Evolutionary conservation across 1,140 invertebrate species (phyloP), one percentile per base, ranked within the genome.

Genomic region (Oedothorax gibbosus): DNA sequence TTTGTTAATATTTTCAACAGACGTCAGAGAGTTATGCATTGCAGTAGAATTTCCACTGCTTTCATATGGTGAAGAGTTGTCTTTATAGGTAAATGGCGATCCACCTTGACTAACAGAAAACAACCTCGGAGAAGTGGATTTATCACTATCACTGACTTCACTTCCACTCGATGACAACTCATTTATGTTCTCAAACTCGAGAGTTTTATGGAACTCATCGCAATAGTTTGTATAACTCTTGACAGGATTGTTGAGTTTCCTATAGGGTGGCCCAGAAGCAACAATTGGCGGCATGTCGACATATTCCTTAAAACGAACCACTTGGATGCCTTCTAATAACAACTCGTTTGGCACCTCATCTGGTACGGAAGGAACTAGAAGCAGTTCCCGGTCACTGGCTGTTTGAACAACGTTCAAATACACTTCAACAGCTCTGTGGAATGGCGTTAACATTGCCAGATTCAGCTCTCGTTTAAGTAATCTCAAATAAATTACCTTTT

Each of bases 401-500:
- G 11, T 18, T 21, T 50, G 57, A 77, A 77, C 9, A 10, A 15
- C 15, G 50, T 77, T 7, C 20, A 77, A n/a, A 18, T 77, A 64
- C 10, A 64, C 35, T 18, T 77, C 60, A 64, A 54, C 21, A 6
- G 21, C 56, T 50, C 49, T 77, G 9, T n/a, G 60, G 11, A 77
- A 49, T 64, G 75, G 75, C 0, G 15, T 5, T 1, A 50, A 51
- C 9, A 64, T 10, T 9, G 54, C 35, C 2, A 10, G 50, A 50
- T 50, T 10, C 10, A 65, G 7, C n/a, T 77, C 49, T 50, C 51
- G 3, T 64, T 64, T 77, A 10, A 77, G 9, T 15, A 62, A 18
- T 11, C 15, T n/a, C 18, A 77, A 21, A 65, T 77, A 77, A 6
- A 64, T 53, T 0, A 64, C 56, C 51, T 77, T 77, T 51, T 77